Base-by-base conservation (phyloP, 2,797 vertebrate species). In the Carduelis carduelis region DNA sequence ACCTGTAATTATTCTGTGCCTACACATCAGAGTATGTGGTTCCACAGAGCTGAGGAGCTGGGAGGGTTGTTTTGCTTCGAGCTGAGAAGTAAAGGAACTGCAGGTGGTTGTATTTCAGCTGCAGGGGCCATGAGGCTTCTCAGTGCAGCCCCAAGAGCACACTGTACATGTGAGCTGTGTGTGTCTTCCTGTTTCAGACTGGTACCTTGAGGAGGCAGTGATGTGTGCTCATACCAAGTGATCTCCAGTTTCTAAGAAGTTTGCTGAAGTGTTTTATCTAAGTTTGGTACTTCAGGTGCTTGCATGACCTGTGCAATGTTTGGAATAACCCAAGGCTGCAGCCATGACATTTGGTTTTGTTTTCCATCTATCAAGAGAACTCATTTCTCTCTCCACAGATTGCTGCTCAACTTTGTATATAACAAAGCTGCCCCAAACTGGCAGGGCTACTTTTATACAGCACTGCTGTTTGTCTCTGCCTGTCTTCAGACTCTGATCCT, bases 361-460 rank as follows among this genome's bases (percentile, higher is more conserved):
- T 56, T 82, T 77, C 34, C 19, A 3, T 56, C 26, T 44, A 6
- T 86, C 30, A 91, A 61, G 34, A 84, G 14, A 52, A 50, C 11
- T n/a, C 34, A 66, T 28, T 66, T 32, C n/a, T 87, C 32, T 93
- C 46, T 63, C 35, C 12, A 26, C 97, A 99, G 99, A 87, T 96
- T 99, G 95, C 98, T 99, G 15, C 98, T 99, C 93, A 93, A 44
- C 60, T 99, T 99, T 6, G 98, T 99, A 79, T 98, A 98, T 5
- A 96, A 99, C 95, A 95, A 98, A 68, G 66, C 82, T 32, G 98
- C 99, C 80, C 99, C 99, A 12, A 69, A 78, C 79, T 99, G 99
- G 99, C 99, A 99, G 5, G 99, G 99, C 72, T 99, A 98, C 97
- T 98, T 99, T 87, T 99, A 99, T 97, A 99, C 99, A 0, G 97